Evolutionary conservation across 2,113 vertebrate species (phyloP), one percentile per base, ranked within the genome.

Genomic region (Callipepla squamata): DNA sequence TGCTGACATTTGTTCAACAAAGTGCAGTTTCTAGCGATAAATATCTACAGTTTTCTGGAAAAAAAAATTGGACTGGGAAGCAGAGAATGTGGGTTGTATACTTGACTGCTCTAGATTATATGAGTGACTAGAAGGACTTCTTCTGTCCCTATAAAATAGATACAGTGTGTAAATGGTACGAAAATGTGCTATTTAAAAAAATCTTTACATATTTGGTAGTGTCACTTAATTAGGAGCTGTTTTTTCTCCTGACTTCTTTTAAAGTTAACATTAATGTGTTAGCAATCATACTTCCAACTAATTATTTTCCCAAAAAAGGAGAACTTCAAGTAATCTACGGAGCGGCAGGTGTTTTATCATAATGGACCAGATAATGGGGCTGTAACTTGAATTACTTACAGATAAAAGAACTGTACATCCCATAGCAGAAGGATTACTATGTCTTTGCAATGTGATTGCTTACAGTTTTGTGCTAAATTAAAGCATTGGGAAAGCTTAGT

Each of bases 301-400:
- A n/a, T 93, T 61, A 62, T 87, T 80, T 26, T 13, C n/a, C n/a
- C 26, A 21, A 15, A 83, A 67, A 85, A 85, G 72, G 34, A 85
- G 72, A 92, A 47, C 14, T 67, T 91, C 25, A 21, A 18, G 15
- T 44, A 42, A 82, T 57, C 28, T 44, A 34, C 47, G 51, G 17
- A 89, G 40, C 47, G 69, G 79, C 67, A 80, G 32, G 21, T 85
- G 57, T 74, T 96, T 92, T 89, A 59, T 89, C 45, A 85, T 73
- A 47, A 11, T 74, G 59, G n/a, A 59, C 30, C 26, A 85, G 91
- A 88, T 77, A 94, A 70, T 38, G 57, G 83, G 66, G 7, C 34
- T 80, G 23, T 36, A 70, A 69, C 63, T 51, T 72, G 20, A 87
- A 91, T 78, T 63, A 65, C 23, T 68, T 55, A 21, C 47, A 90